Percentiles rank a stretch among this genome's conserved stretches.
phyloP scores from a whole-genome alignment of 1,140 invertebrate genomes.

The Macrobrachium rosenbergii region DNA sequence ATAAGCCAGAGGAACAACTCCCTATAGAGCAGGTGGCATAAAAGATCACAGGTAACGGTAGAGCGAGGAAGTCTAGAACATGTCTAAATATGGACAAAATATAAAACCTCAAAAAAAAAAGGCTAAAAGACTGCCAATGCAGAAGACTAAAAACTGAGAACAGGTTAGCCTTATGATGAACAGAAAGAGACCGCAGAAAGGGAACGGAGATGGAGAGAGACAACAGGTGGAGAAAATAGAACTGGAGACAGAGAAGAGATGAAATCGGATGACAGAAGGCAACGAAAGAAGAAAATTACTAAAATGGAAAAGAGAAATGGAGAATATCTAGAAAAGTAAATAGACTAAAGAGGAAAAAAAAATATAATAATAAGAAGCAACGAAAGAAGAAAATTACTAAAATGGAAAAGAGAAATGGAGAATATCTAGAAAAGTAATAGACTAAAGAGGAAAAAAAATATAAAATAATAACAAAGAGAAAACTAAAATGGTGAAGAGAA shows the following conservation, averaged over 20 bases:
- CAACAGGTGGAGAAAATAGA: not conserved
- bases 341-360: not conserved
- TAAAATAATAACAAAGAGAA: too few relatives aligned
- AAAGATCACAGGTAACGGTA: not conserved
- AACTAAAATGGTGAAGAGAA: too few relatives aligned
- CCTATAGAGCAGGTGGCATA: not conserved
- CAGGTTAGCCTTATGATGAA: not conserved
- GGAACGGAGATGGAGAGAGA: slow-evolving; percentile 3
- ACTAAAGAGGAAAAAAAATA: too few relatives aligned
- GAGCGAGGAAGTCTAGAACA: not conserved
- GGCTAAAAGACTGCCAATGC: not conserved
- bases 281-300: not conserved
- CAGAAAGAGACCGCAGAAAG: not conserved
- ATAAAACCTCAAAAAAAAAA: not conserved
- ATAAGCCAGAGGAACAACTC: not conserved
- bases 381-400: not conserved
- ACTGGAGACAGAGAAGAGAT: not conserved
- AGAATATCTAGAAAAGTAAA: not conserved
- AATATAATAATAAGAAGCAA: too few relatives aligned
- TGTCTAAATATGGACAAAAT: not conserved
- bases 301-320: not conserved
- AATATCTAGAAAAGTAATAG: not conserved
- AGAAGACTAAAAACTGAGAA: not conserved
- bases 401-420: not conserved
- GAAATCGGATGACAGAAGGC: not conserved